These are phyloP conservation scores for Desoria tigrina DNA, from an alignment of 2,888 invertebrate species.

Conservation along the genomic window DNA sequence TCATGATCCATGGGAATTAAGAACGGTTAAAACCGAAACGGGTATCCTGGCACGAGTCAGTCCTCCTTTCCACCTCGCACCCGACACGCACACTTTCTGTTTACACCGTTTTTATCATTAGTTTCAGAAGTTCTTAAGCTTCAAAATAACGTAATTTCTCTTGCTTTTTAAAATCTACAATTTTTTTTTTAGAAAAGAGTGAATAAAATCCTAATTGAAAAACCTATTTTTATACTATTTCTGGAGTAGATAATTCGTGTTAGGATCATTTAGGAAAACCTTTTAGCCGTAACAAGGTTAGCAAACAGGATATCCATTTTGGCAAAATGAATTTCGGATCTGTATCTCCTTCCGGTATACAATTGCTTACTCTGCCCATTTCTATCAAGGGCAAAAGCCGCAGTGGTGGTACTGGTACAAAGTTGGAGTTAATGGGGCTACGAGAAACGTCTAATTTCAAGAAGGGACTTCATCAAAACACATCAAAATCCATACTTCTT, in stretches of 20 bases:
- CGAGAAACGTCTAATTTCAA: too few relatives aligned
- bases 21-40: constrained; percentile 29
- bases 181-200: neutral
- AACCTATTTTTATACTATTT: too few relatives aligned
- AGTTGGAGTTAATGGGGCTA: too few relatives aligned
- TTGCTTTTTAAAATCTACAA: neutral
- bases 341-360: neutral
- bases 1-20: constrained; percentile 1
- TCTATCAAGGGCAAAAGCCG: too few relatives aligned
- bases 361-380: neutral
- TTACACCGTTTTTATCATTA: constrained; percentile 17
- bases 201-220: neutral
- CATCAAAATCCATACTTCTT: too few relatives aligned
- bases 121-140: neutral
- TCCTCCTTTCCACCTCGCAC: constrained; percentile 18
- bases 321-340: constrained; percentile 1
- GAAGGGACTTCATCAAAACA: too few relatives aligned
- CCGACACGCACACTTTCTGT: neutral
- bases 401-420: too few relatives aligned
- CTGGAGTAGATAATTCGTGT: neutral
- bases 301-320: too few relatives aligned
- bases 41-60: constrained; percentile 29
- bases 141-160: neutral
- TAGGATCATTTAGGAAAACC: neutral
- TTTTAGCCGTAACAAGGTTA: neutral